Percentiles rank a stretch among this genome's conserved stretches.
Conservation (phyloP, 2,797 vertebrate genomes). For the Alectoris magna region DNA sequence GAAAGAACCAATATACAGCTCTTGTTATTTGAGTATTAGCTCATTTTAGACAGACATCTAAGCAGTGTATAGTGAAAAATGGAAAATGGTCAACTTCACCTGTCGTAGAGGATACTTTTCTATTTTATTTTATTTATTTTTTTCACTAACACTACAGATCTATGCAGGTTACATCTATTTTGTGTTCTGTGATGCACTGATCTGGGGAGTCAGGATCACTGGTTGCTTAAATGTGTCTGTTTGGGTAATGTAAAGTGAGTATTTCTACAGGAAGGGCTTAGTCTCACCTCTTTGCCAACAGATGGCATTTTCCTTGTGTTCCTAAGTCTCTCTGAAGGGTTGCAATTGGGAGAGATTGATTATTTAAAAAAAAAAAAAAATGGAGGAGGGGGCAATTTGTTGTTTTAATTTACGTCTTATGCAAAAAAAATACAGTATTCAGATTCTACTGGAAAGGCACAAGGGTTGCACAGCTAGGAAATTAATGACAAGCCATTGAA, state of each 20-base stretch:
- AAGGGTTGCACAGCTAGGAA: not conserved
- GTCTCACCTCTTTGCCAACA: not conserved
- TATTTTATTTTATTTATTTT: no score
- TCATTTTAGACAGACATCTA: not conserved
- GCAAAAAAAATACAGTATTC: not conserved
- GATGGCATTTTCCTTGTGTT: conserved; percentile 36
- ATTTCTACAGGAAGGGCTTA: not conserved
- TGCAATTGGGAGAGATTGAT: not conserved
- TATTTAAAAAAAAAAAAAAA: not conserved
- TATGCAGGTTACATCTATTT: not conserved
- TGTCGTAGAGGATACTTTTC: not conserved
- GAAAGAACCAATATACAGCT: not conserved
- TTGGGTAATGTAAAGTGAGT: not conserved
- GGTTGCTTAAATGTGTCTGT: not conserved
- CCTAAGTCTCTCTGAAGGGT: not conserved
- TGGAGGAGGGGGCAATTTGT: accelerated
- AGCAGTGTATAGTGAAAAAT: not conserved
- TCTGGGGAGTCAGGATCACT: not conserved
- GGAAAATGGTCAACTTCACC: not conserved
- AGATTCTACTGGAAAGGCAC: not conserved
- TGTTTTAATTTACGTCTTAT: not conserved
- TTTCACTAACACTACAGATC: not conserved
- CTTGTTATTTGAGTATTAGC: no score
- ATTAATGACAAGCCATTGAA: not conserved
- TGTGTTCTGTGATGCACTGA: not conserved